Evolutionary conservation across 2,888 invertebrate species (phyloP).

Genomic region (Pheosia gnoma): DNA sequence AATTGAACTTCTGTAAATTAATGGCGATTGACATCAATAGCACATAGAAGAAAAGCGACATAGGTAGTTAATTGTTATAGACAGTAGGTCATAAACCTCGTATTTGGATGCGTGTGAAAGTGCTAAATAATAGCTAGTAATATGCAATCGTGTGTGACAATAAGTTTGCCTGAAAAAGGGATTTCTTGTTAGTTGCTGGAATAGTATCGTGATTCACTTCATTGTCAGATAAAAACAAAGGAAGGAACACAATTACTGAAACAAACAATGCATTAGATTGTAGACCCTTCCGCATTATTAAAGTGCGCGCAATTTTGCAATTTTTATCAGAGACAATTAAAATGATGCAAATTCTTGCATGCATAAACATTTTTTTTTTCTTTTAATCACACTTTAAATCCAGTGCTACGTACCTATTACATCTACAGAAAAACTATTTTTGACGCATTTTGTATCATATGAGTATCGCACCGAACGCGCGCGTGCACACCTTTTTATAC

Average conservation of each 20-base stretch:
- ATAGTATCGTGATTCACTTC: not conserved
- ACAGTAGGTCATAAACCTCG: too few species aligned
- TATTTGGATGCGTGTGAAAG: too few species aligned
- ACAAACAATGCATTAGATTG: not conserved
- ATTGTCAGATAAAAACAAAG: not conserved
- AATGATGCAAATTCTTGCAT: too few species aligned
- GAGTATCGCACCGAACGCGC: conserved; percentile 57
- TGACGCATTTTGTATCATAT: conserved; percentile 34
- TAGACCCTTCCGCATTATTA: not conserved
- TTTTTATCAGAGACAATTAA: too few species aligned
- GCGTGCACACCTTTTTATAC: conserved; percentile 76
- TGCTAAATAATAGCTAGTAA: too few species aligned
- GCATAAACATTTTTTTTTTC: not conserved
- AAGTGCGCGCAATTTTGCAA: too few species aligned
- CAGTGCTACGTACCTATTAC: conserved; percentile 5
- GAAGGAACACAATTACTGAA: not conserved
- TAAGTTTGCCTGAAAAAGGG: not conserved
- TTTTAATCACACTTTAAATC: not conserved
- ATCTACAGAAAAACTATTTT: conserved; percentile 17
- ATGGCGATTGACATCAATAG: too few species aligned
- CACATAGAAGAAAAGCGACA: too few species aligned
- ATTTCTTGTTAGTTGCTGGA: not conserved
- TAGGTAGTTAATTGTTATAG: too few species aligned
- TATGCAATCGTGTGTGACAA: too few species aligned
- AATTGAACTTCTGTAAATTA: too few species aligned